A percentile compares a stretch with the other conserved stretches of the same genome.
Conservation (phyloP, 2,888 invertebrate genomes). For the Orthonevra nobilis region DNA sequence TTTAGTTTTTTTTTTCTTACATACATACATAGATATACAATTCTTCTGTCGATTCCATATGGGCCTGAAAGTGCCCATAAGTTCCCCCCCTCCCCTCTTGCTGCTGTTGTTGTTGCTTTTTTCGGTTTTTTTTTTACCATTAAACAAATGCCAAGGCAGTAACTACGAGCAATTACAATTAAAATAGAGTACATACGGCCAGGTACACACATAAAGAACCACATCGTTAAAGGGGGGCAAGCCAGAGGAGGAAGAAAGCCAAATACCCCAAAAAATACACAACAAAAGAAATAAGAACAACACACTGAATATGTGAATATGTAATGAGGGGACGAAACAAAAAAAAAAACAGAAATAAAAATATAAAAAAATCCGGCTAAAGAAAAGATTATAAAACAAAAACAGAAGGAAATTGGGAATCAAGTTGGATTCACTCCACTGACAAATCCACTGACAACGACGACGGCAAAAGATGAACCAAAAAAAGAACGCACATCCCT, state of each 20-base stretch:
- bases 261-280: conserved; percentile 34
- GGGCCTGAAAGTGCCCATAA: conserved; percentile 10
- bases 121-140: conserved; percentile 40
- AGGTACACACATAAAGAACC: background rate
- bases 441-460: too few relatives aligned
- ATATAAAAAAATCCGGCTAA: too few relatives aligned
- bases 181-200: conserved; percentile 60
- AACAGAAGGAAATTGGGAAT: conserved; percentile 21
- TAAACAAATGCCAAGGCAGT: conserved; percentile 56
- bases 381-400: too few relatives aligned
- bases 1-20: conserved; percentile 33
- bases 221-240: conserved; percentile 6
- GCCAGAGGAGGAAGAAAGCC: conserved; percentile 7
- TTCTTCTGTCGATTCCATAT: conserved; percentile 40
- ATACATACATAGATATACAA: too few relatives aligned
- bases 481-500: conserved; percentile 29
- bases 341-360: background rate
- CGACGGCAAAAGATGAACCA: too few relatives aligned
- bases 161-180: conserved; percentile 67
- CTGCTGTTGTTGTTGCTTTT: background rate
- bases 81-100: background rate
- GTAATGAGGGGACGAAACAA: conserved; percentile 63
- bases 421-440: conserved; percentile 13
- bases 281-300: conserved; percentile 39
- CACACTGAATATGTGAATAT: conserved; percentile 66